These are phyloP conservation scores for Notarius lentiginosus DNA, from an alignment of 2,113 vertebrate species.

Conservation along the genomic window DNA sequence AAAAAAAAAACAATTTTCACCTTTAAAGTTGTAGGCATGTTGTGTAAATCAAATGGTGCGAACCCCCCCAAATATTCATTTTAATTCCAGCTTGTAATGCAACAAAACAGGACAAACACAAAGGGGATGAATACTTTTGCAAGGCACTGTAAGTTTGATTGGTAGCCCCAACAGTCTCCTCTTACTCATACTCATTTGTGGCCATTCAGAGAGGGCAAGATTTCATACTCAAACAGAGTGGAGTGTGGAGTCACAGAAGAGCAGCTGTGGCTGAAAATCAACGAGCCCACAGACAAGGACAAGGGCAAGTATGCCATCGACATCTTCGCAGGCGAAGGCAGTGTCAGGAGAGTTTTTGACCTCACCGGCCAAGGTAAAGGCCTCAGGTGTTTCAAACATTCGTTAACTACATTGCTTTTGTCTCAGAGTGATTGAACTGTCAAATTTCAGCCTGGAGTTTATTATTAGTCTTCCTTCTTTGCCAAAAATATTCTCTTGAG, in stretches of 20 bases:
- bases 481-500: neutral
- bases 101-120: no score
- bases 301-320: slow-evolving; percentile 93
- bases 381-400: slow-evolving; percentile 21
- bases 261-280: slow-evolving; percentile 96
- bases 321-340: slow-evolving; percentile 88
- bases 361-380: slow-evolving; percentile 87
- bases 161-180: neutral
- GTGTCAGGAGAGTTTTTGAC: slow-evolving; percentile 83
- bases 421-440: neutral
- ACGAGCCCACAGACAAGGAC: slow-evolving; percentile 94
- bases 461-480: neutral
- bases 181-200: slow-evolving; percentile 41
- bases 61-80: no score
- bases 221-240: slow-evolving; percentile 88
- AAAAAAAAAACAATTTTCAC: no score
- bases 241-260: slow-evolving; percentile 88
- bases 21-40: no score
- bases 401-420: neutral
- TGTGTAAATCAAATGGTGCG: no score
- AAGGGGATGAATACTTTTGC: no score
- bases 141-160: neutral
- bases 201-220: slow-evolving; percentile 76
- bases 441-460: neutral
- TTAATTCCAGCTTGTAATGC: no score